Conservation (phyloP, 2,113 vertebrate genomes). For the Corydoras sp. region DNA sequence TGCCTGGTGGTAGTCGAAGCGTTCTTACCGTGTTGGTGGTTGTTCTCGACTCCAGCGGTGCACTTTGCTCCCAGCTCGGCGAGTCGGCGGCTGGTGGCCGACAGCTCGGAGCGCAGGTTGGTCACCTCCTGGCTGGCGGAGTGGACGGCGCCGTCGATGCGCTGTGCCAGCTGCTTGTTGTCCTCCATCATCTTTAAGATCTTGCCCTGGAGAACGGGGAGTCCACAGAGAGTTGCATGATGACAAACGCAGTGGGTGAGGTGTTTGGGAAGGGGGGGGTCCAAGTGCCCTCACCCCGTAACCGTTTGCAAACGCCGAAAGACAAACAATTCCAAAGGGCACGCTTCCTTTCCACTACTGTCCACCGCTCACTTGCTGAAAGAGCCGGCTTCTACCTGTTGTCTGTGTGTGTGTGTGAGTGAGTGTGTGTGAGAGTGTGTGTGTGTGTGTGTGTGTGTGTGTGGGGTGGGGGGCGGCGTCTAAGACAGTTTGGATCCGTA, state of each 20-base stretch:
- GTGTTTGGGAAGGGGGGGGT: slow-evolving; percentile 18
- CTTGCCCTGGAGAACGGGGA: slow-evolving; percentile 77
- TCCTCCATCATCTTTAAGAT: slow-evolving; percentile 93
- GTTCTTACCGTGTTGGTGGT: slow-evolving; percentile 73
- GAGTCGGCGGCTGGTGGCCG: slow-evolving; percentile 80
- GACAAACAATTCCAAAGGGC: slow-evolving; percentile 15
- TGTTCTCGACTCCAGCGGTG: slow-evolving; percentile 70
- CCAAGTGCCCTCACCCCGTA: slow-evolving; percentile 46
- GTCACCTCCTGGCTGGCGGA: slow-evolving; percentile 87
- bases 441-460: slow-evolving; percentile 28
- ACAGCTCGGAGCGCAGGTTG: slow-evolving; percentile 84
- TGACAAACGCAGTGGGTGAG: slow-evolving; percentile 59
- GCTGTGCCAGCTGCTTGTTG: slow-evolving; percentile 86
- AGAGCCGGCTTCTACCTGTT: slow-evolving; percentile 53
- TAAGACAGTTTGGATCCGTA: too few relatives aligned
- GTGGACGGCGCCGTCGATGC: slow-evolving; percentile 87
- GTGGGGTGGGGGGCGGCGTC: background rate
- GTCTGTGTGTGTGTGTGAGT: slow-evolving; percentile 26
- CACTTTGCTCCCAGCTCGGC: slow-evolving; percentile 75
- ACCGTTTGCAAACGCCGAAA: slow-evolving; percentile 47
- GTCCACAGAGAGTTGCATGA: slow-evolving; percentile 82
- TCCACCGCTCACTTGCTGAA: slow-evolving; percentile 22
- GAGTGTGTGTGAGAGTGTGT: slow-evolving; percentile 35
- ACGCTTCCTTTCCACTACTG: slow-evolving; percentile 16
- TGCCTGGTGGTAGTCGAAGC: background rate